Conservation (phyloP, 2,888 invertebrate genomes). For the Mimumesa dahlbomi region DNA sequence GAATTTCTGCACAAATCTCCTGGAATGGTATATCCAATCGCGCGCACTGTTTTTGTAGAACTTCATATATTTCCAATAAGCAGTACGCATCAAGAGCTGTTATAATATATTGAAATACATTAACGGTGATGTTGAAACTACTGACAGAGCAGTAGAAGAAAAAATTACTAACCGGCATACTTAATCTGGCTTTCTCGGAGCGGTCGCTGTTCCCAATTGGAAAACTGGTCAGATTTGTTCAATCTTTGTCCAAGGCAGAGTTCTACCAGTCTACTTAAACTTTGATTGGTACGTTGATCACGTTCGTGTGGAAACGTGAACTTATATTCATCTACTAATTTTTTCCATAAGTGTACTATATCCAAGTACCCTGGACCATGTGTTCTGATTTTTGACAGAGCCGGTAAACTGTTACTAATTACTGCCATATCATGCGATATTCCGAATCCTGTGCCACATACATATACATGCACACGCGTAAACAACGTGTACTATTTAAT, state of each 20-base stretch:
- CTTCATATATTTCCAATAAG: constrained; percentile 89
- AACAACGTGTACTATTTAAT: background rate
- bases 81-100: constrained; percentile 93
- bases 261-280: constrained; percentile 88
- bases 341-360: constrained; percentile 83
- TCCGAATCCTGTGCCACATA: constrained; percentile 81
- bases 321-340: constrained; percentile 81
- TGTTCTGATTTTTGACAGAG: constrained; percentile 80
- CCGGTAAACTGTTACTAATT: constrained; percentile 83
- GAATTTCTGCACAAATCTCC: constrained; percentile 84
- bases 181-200: constrained; percentile 88
- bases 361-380: constrained; percentile 83
- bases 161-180: constrained; percentile 84
- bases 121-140: constrained; percentile 14
- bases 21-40: constrained; percentile 84
- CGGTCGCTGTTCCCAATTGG: constrained; percentile 94
- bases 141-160: background rate
- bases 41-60: constrained; percentile 82
- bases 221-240: constrained; percentile 94
- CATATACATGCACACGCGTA: background rate
- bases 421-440: constrained; percentile 83
- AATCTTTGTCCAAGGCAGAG: constrained; percentile 88
- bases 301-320: constrained; percentile 83
- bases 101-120: constrained; percentile 45
- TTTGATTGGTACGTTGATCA: constrained; percentile 83